Evolutionary conservation across 2,797 vertebrate genomes (phyloP).

Genomic region (Melanogrammus aeglefinus): DNA sequence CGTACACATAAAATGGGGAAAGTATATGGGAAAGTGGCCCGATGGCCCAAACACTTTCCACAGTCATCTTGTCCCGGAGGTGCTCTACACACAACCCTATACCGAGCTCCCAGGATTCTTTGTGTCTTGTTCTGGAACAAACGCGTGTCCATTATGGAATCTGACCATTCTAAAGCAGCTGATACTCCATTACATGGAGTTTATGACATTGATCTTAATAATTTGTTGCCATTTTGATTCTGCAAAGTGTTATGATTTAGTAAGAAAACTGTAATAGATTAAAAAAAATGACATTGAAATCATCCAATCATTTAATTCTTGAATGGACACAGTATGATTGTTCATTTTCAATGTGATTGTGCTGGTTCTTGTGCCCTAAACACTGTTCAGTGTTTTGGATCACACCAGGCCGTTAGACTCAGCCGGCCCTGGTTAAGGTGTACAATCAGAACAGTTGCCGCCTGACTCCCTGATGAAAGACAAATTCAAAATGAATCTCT

Average conservation of each 20-base stretch:
- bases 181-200: neutral
- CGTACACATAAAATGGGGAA: too few relatives aligned
- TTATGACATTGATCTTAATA: neutral
- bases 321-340: neutral
- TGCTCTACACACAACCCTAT: too few relatives aligned
- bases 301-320: neutral
- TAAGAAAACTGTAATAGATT: too few relatives aligned
- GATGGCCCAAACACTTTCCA: too few relatives aligned
- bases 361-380: neutral
- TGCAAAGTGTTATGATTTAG: too few relatives aligned
- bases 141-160: neutral
- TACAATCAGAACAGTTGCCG: too few relatives aligned
- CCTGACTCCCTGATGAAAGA: too few relatives aligned
- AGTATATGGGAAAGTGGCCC: neutral
- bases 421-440: constrained; percentile 44
- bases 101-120: neutral
- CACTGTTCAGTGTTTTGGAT: too few relatives aligned
- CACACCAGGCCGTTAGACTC: too few relatives aligned
- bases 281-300: neutral
- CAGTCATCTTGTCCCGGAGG: too few relatives aligned
- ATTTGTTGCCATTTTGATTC: neutral
- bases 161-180: too few relatives aligned
- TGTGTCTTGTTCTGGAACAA: neutral
- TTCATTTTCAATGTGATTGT: neutral
- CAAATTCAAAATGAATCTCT: constrained; percentile 70